Percentiles rank a stretch among this genome's conserved stretches.
These are phyloP conservation scores for Physella acuta DNA, from an alignment of 1,140 invertebrate genomes.

Conservation along the genomic window DNA sequence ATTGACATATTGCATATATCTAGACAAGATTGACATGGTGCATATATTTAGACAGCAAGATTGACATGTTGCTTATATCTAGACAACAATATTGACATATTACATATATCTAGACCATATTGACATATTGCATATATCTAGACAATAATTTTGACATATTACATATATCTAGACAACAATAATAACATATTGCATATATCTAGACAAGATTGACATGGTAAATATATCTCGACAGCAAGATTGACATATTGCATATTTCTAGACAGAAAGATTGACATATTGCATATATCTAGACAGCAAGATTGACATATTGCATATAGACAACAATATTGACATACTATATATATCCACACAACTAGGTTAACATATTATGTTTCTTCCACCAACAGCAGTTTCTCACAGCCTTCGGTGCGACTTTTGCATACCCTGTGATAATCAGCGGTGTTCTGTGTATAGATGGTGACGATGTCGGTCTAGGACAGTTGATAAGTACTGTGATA, in stretches of 20 bases:
- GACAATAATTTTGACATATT: too few species aligned
- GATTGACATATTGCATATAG: too few species aligned
- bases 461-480: constrained; percentile 55
- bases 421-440: constrained; percentile 80
- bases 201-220: too few species aligned
- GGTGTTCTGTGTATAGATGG: constrained; percentile 78
- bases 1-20: not conserved
- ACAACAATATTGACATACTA: not conserved
- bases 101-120: not conserved
- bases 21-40: too few species aligned
- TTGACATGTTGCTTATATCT: not conserved
- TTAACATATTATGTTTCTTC: not conserved
- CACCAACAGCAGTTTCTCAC: constrained; percentile 77
- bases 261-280: too few species aligned
- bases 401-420: constrained; percentile 83
- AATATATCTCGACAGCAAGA: too few species aligned
- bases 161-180: too few species aligned
- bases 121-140: too few species aligned
- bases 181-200: too few species aligned
- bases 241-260: too few species aligned
- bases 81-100: not conserved
- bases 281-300: too few species aligned
- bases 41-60: too few species aligned
- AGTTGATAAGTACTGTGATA: constrained; percentile 85
- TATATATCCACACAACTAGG: not conserved